Conservation (phyloP, 2,888 invertebrate genomes). For the Acholoe squamosa region DNA sequence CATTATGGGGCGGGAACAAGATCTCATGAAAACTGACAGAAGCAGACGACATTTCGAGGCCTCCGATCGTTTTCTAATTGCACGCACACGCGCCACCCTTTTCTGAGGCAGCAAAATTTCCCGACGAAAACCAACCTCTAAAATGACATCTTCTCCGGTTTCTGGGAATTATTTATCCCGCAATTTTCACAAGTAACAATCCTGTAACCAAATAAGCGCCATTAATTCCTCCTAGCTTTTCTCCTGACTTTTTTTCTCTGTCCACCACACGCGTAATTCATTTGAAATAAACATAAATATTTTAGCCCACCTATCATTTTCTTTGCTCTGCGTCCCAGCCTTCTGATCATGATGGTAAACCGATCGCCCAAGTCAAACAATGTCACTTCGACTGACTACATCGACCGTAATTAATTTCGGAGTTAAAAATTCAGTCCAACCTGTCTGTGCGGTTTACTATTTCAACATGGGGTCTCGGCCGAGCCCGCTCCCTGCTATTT, state of each 20-base stretch:
- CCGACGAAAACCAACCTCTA: neutral
- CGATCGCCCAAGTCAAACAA: conserved; percentile 58
- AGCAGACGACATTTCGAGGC: conserved; percentile 51
- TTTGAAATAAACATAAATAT: conserved; percentile 63
- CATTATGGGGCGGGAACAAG: conserved; percentile 46
- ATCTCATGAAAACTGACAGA: conserved; percentile 57
- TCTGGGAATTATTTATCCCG: conserved; percentile 13
- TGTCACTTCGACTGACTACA: conserved; percentile 56
- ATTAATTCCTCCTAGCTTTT: conserved; percentile 40
- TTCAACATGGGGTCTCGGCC: conserved; percentile 41
- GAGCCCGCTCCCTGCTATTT: conserved; percentile 29
- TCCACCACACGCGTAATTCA: conserved; percentile 11
- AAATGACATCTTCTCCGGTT: conserved; percentile 20
- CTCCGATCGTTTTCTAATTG: conserved; percentile 57
- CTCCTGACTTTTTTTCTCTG: neutral
- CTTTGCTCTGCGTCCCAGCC: conserved; percentile 29
- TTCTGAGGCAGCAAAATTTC: neutral
- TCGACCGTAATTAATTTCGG: conserved; percentile 61
- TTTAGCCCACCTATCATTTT: conserved; percentile 54
- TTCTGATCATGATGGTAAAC: conserved; percentile 52
- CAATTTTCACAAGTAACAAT: conserved; percentile 47
- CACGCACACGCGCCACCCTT: conserved; percentile 32
- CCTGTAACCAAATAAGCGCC: conserved; percentile 29
- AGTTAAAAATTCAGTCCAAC: conserved; percentile 61
- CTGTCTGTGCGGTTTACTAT: conserved; percentile 51